These are phyloP conservation scores for Discoglossus pictus DNA, from an alignment of 2,797 vertebrate genomes.

Conservation along the genomic window DNA sequence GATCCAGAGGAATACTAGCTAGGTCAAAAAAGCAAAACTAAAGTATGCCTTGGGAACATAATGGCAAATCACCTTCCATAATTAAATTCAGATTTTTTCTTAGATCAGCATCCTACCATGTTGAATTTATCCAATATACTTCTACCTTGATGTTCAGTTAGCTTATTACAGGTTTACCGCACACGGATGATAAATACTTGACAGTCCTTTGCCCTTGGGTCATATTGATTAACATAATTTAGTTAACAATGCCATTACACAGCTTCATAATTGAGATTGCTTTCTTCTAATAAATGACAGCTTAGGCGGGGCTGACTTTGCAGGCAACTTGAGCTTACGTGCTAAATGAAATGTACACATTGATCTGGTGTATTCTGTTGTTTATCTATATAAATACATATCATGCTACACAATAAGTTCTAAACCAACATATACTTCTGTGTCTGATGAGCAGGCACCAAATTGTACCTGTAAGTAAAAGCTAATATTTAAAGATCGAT, in stretches of 20 bases:
- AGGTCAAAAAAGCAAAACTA: too few species aligned
- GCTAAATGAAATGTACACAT: not conserved
- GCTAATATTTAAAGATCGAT: constrained; percentile 9
- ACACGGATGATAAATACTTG: constrained; percentile 1
- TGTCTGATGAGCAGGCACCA: not conserved
- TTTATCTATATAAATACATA: constrained; percentile 2
- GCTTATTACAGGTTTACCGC: not conserved
- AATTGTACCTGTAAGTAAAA: constrained; percentile 1
- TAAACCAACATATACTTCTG: not conserved
- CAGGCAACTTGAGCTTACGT: not conserved
- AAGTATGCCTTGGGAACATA: too few species aligned
- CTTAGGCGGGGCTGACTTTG: not conserved
- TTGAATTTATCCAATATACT: constrained; percentile 1
- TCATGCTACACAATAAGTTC: not conserved
- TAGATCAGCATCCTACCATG: not conserved
- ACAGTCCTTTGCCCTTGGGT: constrained; percentile 3
- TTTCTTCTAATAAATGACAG: not conserved
- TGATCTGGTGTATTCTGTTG: not conserved
- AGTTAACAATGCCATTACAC: too few species aligned
- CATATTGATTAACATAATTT: too few species aligned
- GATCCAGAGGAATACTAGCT: too few species aligned
- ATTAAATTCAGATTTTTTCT: too few species aligned
- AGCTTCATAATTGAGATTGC: not conserved
- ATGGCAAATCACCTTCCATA: too few species aligned
- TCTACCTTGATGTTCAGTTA: not conserved